phyloP scores from a whole-genome alignment of 1,140 invertebrate genomes.

The Bombus pyrosoma region DNA sequence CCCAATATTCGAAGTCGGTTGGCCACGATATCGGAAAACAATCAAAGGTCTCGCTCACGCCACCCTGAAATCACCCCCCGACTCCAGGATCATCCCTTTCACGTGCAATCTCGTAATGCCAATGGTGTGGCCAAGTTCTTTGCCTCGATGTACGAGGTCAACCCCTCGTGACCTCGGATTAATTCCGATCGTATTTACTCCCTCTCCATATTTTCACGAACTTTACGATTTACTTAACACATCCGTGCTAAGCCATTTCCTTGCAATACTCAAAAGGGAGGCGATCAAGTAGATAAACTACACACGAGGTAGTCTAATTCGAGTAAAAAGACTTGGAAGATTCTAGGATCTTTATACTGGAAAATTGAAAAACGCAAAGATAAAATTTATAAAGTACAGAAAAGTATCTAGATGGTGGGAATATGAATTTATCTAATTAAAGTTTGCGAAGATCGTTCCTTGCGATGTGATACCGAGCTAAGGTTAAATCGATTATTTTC shows the following conservation, averaged over 20 bases:
- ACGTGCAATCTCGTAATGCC: slow-evolving; percentile 12
- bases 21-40: slow-evolving; percentile 71
- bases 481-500: too few relatives aligned
- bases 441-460: too few relatives aligned
- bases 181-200: slow-evolving; percentile 59
- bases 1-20: slow-evolving; percentile 48
- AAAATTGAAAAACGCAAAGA: too few relatives aligned
- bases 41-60: slow-evolving; percentile 59
- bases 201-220: slow-evolving; percentile 41
- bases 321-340: too few relatives aligned
- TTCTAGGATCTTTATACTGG: too few relatives aligned
- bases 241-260: neutral
- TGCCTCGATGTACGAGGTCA: slow-evolving; percentile 3
- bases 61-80: neutral
- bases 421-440: too few relatives aligned
- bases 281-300: too few relatives aligned
- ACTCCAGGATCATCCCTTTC: neutral
- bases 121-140: neutral
- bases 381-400: too few relatives aligned
- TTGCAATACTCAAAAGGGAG: neutral
- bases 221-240: neutral
- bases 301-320: too few relatives aligned
- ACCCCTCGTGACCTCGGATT: slow-evolving; percentile 42
- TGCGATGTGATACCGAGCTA: too few relatives aligned
- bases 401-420: too few relatives aligned